Evolutionary conservation across 2,113 vertebrate genomes (phyloP).

Genomic region (Poicephalus meyeri): DNA sequence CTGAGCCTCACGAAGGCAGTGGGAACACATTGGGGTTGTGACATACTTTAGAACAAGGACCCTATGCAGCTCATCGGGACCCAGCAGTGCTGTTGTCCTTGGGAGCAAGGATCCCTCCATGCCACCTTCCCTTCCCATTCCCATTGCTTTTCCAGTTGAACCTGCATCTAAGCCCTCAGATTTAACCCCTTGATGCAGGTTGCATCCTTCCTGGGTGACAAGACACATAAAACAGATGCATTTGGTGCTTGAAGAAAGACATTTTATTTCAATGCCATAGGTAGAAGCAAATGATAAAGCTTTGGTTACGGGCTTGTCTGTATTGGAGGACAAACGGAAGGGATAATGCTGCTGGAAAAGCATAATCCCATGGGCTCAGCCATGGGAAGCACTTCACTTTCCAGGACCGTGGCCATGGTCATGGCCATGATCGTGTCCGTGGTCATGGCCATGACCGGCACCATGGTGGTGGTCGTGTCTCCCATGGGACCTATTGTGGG

Average conservation of each 20-base stretch:
- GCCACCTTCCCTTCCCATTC: background rate
- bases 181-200: fast-evolving
- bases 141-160: background rate
- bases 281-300: background rate
- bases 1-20: background rate
- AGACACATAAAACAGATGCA: background rate
- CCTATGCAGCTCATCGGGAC: background rate
- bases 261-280: background rate
- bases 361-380: fast-evolving
- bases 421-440: fast-evolving
- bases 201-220: background rate
- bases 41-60: background rate
- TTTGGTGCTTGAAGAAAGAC: background rate
- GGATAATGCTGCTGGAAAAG: background rate
- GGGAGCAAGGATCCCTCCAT: fast-evolving
- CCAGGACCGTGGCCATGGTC: fast-evolving
- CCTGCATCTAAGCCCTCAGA: fast-evolving
- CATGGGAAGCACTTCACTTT: fast-evolving
- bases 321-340: background rate
- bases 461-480: background rate
- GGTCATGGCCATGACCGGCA: fast-evolving
- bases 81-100: background rate
- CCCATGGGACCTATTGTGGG: background rate
- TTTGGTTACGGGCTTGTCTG: background rate
- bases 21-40: background rate